Evolutionary conservation across 2,113 vertebrate genomes (phyloP).

Genomic region (Nerophis ophidion): DNA sequence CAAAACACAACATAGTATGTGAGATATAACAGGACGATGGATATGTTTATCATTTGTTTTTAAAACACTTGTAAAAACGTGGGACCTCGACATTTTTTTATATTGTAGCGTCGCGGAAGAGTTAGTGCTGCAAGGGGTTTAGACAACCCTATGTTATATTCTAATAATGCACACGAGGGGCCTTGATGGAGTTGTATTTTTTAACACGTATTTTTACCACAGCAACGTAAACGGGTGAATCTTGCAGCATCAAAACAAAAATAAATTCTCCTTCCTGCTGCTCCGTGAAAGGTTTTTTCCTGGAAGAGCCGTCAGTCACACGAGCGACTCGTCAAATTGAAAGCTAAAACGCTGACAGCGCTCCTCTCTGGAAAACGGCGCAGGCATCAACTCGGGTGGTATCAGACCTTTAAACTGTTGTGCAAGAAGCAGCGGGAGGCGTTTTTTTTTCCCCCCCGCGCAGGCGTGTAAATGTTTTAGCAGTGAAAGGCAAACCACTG

Average conservation of each 20-base stretch:
- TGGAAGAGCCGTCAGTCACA: conserved; percentile 18
- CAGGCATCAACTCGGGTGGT: conserved; percentile 14
- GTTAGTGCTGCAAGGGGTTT: too few relatives aligned
- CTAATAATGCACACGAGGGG: too few relatives aligned
- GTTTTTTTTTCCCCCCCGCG: not conserved
- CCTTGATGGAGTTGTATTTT: too few relatives aligned
- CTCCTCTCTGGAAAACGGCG: conserved; percentile 15
- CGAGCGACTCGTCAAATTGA: conserved; percentile 12
- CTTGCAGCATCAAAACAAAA: not conserved
- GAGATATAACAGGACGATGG: too few relatives aligned
- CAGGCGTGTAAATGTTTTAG: not conserved
- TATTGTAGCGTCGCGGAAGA: too few relatives aligned
- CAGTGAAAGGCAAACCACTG: not conserved
- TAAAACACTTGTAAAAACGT: too few relatives aligned
- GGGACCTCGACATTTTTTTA: too few relatives aligned
- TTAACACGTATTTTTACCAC: too few relatives aligned
- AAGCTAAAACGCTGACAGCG: conserved; percentile 12
- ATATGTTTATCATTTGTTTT: too few relatives aligned
- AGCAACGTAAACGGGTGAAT: not conserved
- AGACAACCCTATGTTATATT: too few relatives aligned
- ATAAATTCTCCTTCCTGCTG: not conserved
- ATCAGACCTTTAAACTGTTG: not conserved
- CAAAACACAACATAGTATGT: too few relatives aligned
- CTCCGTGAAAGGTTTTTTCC: conserved; percentile 10
- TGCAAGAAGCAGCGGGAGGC: not conserved